Evolutionary conservation across 2,797 vertebrate genomes (phyloP).

Genomic region (Synaphobranchus kaupii): DNA sequence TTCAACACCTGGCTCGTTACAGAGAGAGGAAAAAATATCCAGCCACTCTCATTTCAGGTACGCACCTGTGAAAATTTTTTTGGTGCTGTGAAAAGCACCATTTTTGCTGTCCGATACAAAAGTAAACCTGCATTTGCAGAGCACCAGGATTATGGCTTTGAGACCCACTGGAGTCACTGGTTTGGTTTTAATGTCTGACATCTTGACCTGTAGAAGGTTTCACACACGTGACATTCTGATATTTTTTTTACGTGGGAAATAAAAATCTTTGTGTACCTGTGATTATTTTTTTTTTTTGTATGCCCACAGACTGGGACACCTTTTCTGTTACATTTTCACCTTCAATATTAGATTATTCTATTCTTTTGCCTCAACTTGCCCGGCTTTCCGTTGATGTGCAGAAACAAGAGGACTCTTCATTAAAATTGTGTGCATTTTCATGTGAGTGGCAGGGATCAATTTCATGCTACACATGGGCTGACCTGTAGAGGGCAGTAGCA

Average conservation of each 20-base stretch:
- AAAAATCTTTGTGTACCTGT: neutral
- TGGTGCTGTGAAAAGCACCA: neutral
- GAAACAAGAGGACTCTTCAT: neutral
- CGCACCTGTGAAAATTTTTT: neutral
- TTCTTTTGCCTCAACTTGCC: neutral
- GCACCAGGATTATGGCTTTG: neutral
- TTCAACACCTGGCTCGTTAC: constrained; percentile 60
- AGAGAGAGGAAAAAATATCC: constrained; percentile 35
- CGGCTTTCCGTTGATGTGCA: neutral
- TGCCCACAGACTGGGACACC: neutral
- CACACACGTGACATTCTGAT: neutral
- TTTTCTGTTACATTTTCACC: neutral
- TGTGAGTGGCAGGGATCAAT: neutral
- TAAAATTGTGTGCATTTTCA: neutral
- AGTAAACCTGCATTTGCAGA: neutral
- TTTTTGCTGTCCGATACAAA: neutral
- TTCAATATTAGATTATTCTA: neutral
- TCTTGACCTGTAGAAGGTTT: neutral
- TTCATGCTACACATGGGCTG: neutral
- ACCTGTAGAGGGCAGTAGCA: constrained; percentile 10
- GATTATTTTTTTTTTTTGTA: neutral
- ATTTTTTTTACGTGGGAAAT: neutral
- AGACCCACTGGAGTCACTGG: neutral
- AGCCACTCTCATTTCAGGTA: constrained; percentile 23
- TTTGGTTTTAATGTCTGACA: neutral